These are phyloP conservation scores for Tenualosa thibaudeaui DNA, from an alignment of 2,797 vertebrate species.

Conservation along the genomic window DNA sequence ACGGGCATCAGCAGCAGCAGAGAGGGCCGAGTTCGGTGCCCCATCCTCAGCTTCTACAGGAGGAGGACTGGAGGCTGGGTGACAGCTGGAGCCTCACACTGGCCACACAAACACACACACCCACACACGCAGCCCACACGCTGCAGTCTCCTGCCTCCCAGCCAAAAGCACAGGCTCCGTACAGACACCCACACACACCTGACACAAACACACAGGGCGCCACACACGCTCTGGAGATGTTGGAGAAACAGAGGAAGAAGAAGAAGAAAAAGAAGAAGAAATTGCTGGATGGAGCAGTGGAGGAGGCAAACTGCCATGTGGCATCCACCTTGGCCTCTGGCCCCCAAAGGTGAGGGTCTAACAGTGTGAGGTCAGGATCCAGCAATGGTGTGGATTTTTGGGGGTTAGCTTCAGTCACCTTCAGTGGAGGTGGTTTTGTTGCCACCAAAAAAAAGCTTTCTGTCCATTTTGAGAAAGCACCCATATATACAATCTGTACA, in stretches of 20 bases:
- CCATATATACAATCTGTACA: too few relatives aligned
- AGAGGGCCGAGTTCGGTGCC: slow-evolving; percentile 48
- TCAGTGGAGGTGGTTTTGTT: not conserved
- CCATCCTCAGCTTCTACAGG: slow-evolving; percentile 62
- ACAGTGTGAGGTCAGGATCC: too few relatives aligned
- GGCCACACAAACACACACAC: slow-evolving; percentile 28
- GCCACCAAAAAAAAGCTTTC: too few relatives aligned
- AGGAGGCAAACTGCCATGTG: not conserved
- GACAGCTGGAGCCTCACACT: slow-evolving; percentile 68
- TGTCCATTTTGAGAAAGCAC: not conserved
- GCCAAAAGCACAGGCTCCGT: slow-evolving; percentile 5
- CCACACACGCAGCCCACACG: slow-evolving; percentile 23
- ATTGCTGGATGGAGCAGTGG: slow-evolving; percentile 42
- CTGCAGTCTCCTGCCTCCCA: not conserved
- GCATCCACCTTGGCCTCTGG: not conserved
- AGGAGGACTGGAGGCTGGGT: slow-evolving; percentile 77
- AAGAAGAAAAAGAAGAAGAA: slow-evolving; percentile 65
- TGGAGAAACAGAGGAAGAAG: slow-evolving; percentile 53
- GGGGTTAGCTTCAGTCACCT: not conserved
- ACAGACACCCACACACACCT: not conserved
- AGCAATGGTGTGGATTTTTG: not conserved
- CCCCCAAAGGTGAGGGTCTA: not conserved
- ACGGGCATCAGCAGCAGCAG: slow-evolving; percentile 32
- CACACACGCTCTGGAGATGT: not conserved
- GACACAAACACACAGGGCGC: not conserved